Evolutionary conservation across 2,888 invertebrate species (phyloP), one percentile per base, ranked within the genome.

Genomic region (Amblyjoppa fuscipennis): DNA sequence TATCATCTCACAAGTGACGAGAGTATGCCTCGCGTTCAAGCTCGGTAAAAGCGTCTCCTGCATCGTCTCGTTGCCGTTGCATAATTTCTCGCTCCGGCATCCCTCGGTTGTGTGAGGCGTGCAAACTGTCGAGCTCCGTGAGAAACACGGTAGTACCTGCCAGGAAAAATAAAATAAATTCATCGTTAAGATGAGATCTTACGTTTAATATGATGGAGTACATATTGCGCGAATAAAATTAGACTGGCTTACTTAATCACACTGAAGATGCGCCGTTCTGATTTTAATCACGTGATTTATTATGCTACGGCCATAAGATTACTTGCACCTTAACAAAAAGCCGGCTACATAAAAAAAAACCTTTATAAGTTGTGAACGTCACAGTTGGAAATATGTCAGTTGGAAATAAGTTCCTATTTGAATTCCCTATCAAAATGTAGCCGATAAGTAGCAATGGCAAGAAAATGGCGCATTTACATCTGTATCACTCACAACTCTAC

Each of bases 41-140:
- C 89, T 91, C 73, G 89, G 90, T 83, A 96, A 92, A 88, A 96
- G 93, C 56, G 96, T 96, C 92, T 96, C 96, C 91, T 97, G 97
- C 89, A 96, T 95, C 1, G 97, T 97, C 89, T 97, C 97, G 89
- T 96, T 96, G 1, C 97, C 97, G 90, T 97, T 97, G 93, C 97
- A 97, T 77, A 96, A 96, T 90, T 96, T 95, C 90, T 97, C 97
- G 11, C 96, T 96, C 53, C 95, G 95, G 93, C 96, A 95, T 89
- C 96, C 96, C 83, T 94, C 95, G 81, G 94, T 95, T 68, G 95
- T 93, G 93, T 96, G 96, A 94, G 95, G 95, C 94, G 96, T 73
- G 94, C 95, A 92, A 94, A 95, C 88, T 3, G 84, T 89, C 59
- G 82, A 80, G 28, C 84, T 87, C 87, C 83, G 95, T 94, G 79